Evolutionary conservation across 2,888 invertebrate species (phyloP), one percentile per base, ranked within the genome.

Genomic region (Spialia ferax): DNA sequence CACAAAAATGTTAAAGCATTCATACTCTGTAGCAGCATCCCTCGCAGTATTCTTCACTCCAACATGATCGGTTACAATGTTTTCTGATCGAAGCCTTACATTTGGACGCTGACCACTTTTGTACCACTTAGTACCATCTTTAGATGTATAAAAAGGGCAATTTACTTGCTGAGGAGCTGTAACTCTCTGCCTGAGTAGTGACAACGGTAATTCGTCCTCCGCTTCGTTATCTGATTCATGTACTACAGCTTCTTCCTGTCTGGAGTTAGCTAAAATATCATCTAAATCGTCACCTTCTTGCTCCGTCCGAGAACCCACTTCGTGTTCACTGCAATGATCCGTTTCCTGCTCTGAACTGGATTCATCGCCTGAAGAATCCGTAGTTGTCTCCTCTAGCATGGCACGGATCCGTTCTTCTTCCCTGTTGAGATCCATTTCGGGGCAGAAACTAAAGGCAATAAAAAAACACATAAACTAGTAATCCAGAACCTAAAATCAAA

Each of bases 281-380:
- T 7, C 38, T 48, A 52, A 35, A 50, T 50, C 50, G 2, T 66
- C 59, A 15, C 35, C 59, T 32, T 66, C 66, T 52, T 66, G 66
- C 35, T 66, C 66, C 32, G 66, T 66, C 57, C 42, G 32, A 59
- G 66, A 59, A 66, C 56, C 15, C 11, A 66, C 50, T 22, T 59
- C 52, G 52, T 66, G 66, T 23, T 59, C 66, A 59, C 66, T 66
- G 15, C 65, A 65, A 23, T 59, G 66, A 23, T 66, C 60, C 13
- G 66, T 66, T 59, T 66, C 66, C 35, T 61, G 54, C 38, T 67
- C 67, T 67, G 67, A 61, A 60, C 55, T 61, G 55, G 67, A 67
- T 55, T 61, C 67, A 67, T 26, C 52, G 15, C 54, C 42, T 7
- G 42, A 67, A 61, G 54, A 61, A 67, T 67, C 67, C 23, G 52